Evolutionary conservation across 1,140 invertebrate genomes (phyloP), one percentile per base, ranked within the genome.

Genomic region (Macrotrachela quadricornifera): DNA sequence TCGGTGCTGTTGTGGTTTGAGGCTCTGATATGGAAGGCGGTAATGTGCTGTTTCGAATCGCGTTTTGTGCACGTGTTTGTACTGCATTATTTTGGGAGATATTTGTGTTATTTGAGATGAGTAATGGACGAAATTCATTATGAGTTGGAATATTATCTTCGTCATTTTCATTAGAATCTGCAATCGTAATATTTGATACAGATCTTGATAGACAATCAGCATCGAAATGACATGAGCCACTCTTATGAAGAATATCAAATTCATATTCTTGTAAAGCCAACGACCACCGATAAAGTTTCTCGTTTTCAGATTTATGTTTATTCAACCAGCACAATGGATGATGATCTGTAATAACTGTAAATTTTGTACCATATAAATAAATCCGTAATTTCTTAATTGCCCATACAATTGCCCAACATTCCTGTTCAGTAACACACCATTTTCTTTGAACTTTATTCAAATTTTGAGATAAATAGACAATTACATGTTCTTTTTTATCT

Each of bases 231-330:
- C 57, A 18, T 16, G 54, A 58, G 1, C 69, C 70, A 21, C 60
- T 63, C 44, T 67, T 58, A 57, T 73, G 68, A 6, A 57, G 56
- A 1, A 74, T 59, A 12, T 64, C 66, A 57, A 65, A 73, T 30
- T 69, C 57, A 59, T 67, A 72, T 53, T 72, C 67, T 59, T 72
- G 68, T 36, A 76, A 53, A 57, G 65, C 61, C 10, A 75, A 37
- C 48, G 67, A 55, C 56, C 56, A 57, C 40, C 52, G 41, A 8
- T 46, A 43, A 59, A 39, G 37, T 61, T 61, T 0, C 58, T 57
- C n/a, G 56, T n/a, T n/a, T n/a, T n/a, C n/a, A n/a, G n/a, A n/a
- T n/a, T n/a, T n/a, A n/a, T n/a, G n/a, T n/a, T 39, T 39, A 16
- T 37, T 51, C 4, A 57, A 39, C 48, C 50, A 52, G 6, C 18